Base-by-base conservation (phyloP, 2,113 vertebrate species). In the Cololabis saira region DNA sequence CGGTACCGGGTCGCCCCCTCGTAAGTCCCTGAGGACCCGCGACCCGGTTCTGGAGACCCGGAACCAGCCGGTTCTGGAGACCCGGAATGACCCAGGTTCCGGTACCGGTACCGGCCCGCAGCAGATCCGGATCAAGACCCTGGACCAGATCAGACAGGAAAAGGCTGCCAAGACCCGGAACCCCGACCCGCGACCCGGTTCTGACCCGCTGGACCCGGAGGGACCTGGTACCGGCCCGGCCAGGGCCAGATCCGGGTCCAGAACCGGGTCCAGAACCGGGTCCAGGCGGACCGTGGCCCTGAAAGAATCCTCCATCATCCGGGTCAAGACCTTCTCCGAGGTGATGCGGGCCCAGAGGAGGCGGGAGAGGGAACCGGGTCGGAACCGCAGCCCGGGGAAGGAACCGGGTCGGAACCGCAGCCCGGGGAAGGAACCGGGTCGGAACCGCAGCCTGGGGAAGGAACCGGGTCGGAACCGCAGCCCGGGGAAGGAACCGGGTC, bases 71-170 rank as follows among this genome's bases (percentile, higher is more conserved):
- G 33, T 11, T 37, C 5, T 37, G 5, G 45, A 47, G 18, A 40
- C 30, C 18, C 33, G 16, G n/a, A n/a, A n/a, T n/a, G n/a, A n/a
- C n/a, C n/a, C n/a, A n/a, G n/a, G n/a, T n/a, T n/a, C 76, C 52
- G 64, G 71, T 6, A 50, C 0, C 2, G 66, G 58, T 7, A 76
- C 89, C 27, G 68, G 84, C 27, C 49, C 89, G 1, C 89, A 90
- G 58, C 92, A 95, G 69, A 94, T 99, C 27, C 93, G 75, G 0
- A 95, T 98, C 71, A 99, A 99, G 89, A 97, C 96, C 0, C 87
- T 97, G 42, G 95, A 98, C 78, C 96, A 99, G 85, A 99, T 99
- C 64, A 94, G 91, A 5, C 91, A 93, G 42, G 97, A 98, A 80
- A 98, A 94, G 78, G 93, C 94, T 11, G 84, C 17, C 45, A 95